Percentiles rank a stretch among this genome's conserved stretches.
Evolutionary conservation across 2,797 vertebrate genomes (phyloP).

Genomic region (Paedocypris micromegethes): DNA sequence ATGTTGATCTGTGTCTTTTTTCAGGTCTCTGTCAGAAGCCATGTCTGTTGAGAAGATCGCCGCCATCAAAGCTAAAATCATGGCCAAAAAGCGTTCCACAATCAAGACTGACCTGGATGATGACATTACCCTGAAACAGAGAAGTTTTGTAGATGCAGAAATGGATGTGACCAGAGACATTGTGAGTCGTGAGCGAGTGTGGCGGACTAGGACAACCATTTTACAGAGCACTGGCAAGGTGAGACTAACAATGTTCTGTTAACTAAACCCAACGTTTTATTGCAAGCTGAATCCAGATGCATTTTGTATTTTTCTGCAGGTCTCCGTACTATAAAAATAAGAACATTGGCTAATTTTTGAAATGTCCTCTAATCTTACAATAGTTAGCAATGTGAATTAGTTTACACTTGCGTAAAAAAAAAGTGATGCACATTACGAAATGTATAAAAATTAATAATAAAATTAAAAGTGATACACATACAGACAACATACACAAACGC

Average conservation of each 20-base stretch:
- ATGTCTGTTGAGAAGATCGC: conserved; percentile 99
- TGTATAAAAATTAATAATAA: too few species aligned
- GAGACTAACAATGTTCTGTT: conserved; percentile 12
- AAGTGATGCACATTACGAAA: too few species aligned
- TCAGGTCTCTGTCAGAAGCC: conserved; percentile 93
- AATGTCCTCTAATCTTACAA: too few species aligned
- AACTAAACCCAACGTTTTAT: too few species aligned
- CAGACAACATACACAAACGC: too few species aligned
- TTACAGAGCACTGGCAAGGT: conserved; percentile 98
- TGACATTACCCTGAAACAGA: conserved; percentile 93
- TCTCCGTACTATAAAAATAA: too few species aligned
- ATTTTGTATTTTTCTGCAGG: too few species aligned
- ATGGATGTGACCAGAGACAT: conserved; percentile 97
- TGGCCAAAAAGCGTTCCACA: conserved; percentile 98
- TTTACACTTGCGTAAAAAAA: too few species aligned
- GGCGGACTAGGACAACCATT: conserved; percentile 97
- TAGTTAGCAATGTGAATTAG: too few species aligned
- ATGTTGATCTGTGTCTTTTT: conserved; percentile 22
- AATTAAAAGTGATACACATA: too few species aligned
- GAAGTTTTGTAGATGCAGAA: conserved; percentile 97
- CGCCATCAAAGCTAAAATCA: conserved; percentile 98
- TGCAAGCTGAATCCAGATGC: too few species aligned
- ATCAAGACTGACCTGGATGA: conserved; percentile 98
- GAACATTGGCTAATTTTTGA: too few species aligned
- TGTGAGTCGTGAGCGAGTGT: conserved; percentile 94